Conservation (phyloP, 1,140 invertebrate genomes). For the Nixonia krombeini region DNA sequence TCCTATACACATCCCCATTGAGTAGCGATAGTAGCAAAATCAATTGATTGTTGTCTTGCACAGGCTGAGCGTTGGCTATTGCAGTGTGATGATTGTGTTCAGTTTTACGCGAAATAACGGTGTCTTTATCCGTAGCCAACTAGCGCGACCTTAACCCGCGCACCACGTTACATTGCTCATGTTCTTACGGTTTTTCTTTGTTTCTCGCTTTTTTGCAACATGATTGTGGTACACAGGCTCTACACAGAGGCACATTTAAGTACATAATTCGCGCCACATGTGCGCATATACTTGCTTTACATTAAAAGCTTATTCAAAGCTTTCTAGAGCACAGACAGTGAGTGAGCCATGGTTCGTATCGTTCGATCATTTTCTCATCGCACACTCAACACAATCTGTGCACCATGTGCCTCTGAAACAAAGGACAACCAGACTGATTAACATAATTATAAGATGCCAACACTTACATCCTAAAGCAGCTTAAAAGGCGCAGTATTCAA, state of each 20-base stretch:
- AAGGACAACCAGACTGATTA: slow-evolving; percentile 78
- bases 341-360: slow-evolving; percentile 65
- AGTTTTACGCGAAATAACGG: slow-evolving; percentile 52
- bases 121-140: slow-evolving; percentile 60
- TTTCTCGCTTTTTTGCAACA: neutral
- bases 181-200: slow-evolving; percentile 33
- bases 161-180: slow-evolving; percentile 52
- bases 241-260: slow-evolving; percentile 69
- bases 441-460: slow-evolving; percentile 69
- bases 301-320: too few species aligned
- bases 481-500: too few species aligned
- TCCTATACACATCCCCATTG: slow-evolving; percentile 61
- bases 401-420: slow-evolving; percentile 85
- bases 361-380: slow-evolving; percentile 62
- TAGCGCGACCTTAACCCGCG: slow-evolving; percentile 63
- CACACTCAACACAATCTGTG: slow-evolving; percentile 70
- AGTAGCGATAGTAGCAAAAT: slow-evolving; percentile 72
- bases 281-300: slow-evolving; percentile 55
- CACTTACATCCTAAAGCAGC: slow-evolving; percentile 37
- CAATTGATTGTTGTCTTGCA: slow-evolving; percentile 70
- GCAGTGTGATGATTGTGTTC: slow-evolving; percentile 58
- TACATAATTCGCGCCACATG: slow-evolving; percentile 51
- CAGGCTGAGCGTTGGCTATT: slow-evolving; percentile 66
- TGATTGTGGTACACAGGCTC: slow-evolving; percentile 62
- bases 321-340: slow-evolving; percentile 66